Evolutionary conservation across 2,888 invertebrate genomes (phyloP), one percentile per base, ranked within the genome.

Genomic region (Cylloceria caligata): DNA sequence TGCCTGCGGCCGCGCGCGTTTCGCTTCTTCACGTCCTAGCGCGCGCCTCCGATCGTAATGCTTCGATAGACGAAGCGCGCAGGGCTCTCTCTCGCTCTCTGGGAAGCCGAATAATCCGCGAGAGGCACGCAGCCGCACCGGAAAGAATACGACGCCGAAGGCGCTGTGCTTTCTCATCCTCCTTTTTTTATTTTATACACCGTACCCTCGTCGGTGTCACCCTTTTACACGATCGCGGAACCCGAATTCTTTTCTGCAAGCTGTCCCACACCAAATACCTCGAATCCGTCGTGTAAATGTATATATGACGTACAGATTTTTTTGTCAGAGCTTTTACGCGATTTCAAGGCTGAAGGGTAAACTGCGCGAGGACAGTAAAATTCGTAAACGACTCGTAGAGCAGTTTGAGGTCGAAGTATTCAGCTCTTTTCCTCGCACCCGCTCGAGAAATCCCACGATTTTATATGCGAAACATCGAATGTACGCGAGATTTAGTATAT

Each of bases 21-120:
- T 84, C 81, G 80, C 75, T 87, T 87, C 86, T 88, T 88, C 45
- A 34, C 71, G 45, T 57, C 19, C 6, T 57, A 57, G 55, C 52
- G 55, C 71, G 68, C 42, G 27, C 1, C 55, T 11, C 36, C 77
- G 67, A 72, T 81, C 62, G 60, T 68, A 62, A 78, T 74, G 52
- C 55, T n/a, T 60, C 73, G 78, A 81, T 78, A 73, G 72, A 76
- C 57, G 45, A 62, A 68, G 36, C 64, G 69, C 76, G 68, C 81
- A 27, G 62, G 47, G 52, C 30, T 30, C 42, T 21, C 30, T 73
- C 7, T 39, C 34, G 64, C 19, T 11, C 34, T n/a, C n/a, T 64
- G 62, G 45, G 45, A 64, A 55, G 16, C 24, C 55, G 27, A 69
- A 69, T 69, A 69, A 69, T 69, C 19, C 55, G 27, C 69, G 42